Conservation (phyloP, 2,113 vertebrate genomes). For the Rostratula benghalensis region DNA sequence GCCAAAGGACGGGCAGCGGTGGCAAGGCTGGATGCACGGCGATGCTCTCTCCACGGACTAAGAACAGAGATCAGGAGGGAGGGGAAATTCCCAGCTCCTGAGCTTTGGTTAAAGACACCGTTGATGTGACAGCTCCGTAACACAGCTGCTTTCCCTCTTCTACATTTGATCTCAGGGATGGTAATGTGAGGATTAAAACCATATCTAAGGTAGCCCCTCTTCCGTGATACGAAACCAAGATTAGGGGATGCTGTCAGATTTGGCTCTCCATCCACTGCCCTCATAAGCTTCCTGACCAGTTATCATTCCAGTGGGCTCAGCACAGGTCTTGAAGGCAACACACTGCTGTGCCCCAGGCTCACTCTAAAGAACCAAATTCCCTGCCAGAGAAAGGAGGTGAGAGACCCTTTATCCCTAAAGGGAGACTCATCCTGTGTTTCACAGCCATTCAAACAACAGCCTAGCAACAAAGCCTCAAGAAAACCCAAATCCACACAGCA, state of each 20-base stretch:
- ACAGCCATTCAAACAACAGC: neutral
- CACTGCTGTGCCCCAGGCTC: neutral
- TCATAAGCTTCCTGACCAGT: neutral
- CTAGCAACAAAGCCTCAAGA: neutral
- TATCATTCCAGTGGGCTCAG: neutral
- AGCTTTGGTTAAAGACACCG: neutral
- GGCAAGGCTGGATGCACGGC: fast-evolving
- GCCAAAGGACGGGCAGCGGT: neutral
- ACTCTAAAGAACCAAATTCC: neutral
- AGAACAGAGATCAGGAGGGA: neutral
- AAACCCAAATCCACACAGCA: neutral
- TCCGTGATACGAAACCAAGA: neutral
- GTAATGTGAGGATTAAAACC: neutral
- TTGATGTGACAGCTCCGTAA: neutral
- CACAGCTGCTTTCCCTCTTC: neutral
- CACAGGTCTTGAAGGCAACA: neutral
- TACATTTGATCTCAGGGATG: neutral
- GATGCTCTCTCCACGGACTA: fast-evolving
- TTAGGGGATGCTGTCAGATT: neutral
- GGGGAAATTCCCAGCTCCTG: neutral
- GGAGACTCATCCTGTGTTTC: neutral
- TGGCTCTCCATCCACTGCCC: neutral
- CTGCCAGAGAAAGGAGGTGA: neutral
- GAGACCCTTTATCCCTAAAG: neutral
- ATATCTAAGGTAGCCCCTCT: neutral